Evolutionary conservation across 2,888 invertebrate species (phyloP), one percentile per base, ranked within the genome.

Genomic region (Notodonta ziczac): DNA sequence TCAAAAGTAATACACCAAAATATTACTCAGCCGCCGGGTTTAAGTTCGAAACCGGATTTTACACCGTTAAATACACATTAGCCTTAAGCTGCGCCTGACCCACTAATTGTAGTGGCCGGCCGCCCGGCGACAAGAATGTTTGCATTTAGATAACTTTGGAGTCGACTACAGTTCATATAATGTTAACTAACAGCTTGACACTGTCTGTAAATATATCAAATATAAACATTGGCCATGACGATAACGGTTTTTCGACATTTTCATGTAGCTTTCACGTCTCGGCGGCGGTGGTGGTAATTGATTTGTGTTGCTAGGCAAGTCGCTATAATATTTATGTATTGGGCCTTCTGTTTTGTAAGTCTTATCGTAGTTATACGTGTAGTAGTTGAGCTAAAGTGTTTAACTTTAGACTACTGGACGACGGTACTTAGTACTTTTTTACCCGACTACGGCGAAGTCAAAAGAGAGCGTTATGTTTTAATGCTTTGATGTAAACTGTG

Each of bases 61-160:
- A 66, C 73, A 87, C 92, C 91, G 91, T 92, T 91, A 92, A 89
- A 78, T 77, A 83, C 72, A 87, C 84, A 80, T 85, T 80, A 80
- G 78, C 75, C 75, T 80, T 79, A 84, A 82, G 74, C 81, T 80
- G 70, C 69, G 80, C 69, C 76, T 89, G 91, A 86, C 91, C 89
- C 81, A 90, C 86, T 88, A 85, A 83, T 86, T 85, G 82, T 78
- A 80, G 74, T 77, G 73, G 77, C 68, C 70, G 72, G 69, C 64
- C 62, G 66, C 60, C 68, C 67, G 71, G 72, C 73, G 69, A 75
- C 72, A 65, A 67, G 70, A 69, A 66, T 85, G 82, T 85, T 84
- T 86, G 82, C 85, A 78, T 84, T 84, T 72, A 80, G 87, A 88
- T 89, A 86, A 85, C 74, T 80, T 72, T 57, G 59, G 58, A 68